Evolutionary conservation across 2,113 vertebrate genomes (phyloP), one percentile per base, ranked within the genome.

Genomic region (Thamnophis sirtalis): DNA sequence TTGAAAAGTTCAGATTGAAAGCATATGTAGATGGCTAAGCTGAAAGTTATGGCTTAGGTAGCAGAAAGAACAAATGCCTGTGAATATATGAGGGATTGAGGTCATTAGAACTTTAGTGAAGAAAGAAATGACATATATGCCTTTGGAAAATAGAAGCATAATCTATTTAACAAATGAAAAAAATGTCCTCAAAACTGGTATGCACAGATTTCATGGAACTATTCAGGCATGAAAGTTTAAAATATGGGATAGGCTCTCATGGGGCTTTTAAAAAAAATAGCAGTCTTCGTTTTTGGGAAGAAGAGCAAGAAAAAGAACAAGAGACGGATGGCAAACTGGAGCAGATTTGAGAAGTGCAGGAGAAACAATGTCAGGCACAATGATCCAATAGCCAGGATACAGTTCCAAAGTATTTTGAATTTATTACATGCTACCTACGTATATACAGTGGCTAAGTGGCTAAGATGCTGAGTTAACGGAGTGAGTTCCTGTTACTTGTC

Each of bases 31-130:
- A 26, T 51, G 56, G n/a, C 50, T 54, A 5, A 93, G 73, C 49
- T 63, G 13, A 86, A 90, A 94, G 91, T 95, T 96, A 96, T 94
- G 95, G 95, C 94, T 96, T 92, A 96, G 95, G 95, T 96, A 95
- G 94, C 95, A 95, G 93, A 96, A 95, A 95, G 96, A 96, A 94
- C 90, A 93, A 73, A 19, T 93, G 91, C 93, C 93, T 94, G 91
- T 91, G 94, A 84, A 90, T 91, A 89, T 92, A 95, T 91, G 58
- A 93, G 87, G 91, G 73, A 58, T 28, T 19, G 60, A 19, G 15
- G 73, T 94, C 51, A 84, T 88, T 54, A 17, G 19, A 54, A 54
- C 68, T 73, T 63, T n/a, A 91, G 48, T 68, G 85, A 33, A 68
- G 24, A 55, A 91, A 49, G 54, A 51, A 60, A 86, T 21, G 5